A percentile compares a stretch with the other conserved stretches of the same genome.
phyloP scores from a whole-genome alignment of 1,140 invertebrate species.

The Lepidurus couesii region DNA sequence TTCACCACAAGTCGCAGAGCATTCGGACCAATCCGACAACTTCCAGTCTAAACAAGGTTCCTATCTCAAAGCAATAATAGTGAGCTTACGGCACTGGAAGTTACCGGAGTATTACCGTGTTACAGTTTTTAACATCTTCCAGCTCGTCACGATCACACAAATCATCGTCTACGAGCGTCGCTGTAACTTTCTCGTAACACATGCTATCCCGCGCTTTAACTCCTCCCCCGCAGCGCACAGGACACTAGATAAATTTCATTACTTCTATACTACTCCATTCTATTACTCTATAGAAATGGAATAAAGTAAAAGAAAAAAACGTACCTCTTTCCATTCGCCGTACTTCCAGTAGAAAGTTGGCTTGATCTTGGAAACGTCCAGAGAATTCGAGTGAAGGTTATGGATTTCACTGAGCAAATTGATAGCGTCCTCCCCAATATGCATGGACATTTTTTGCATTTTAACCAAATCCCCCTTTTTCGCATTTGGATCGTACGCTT shows the following conservation, averaged over 20 bases:
- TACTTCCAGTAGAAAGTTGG: slow-evolving; percentile 38
- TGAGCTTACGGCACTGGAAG: background rate
- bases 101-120: slow-evolving; percentile 22
- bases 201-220: slow-evolving; percentile 26
- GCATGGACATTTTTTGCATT: slow-evolving; percentile 37
- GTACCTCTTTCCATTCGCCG: slow-evolving; percentile 39
- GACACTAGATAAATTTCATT: slow-evolving; percentile 23
- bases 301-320: slow-evolving; percentile 22
- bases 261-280: slow-evolving; percentile 1
- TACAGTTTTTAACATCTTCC: slow-evolving; percentile 29
- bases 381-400: slow-evolving; percentile 26
- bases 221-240: slow-evolving; percentile 32
- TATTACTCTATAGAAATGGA: slow-evolving; percentile 1
- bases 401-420: slow-evolving; percentile 35
- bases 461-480: slow-evolving; percentile 30
- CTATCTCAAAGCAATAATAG: background rate
- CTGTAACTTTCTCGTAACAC: slow-evolving; percentile 31
- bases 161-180: slow-evolving; percentile 29
- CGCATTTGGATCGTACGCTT: slow-evolving; percentile 9
- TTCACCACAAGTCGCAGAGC: slow-evolving; percentile 32
- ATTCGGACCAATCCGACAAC: slow-evolving; percentile 31
- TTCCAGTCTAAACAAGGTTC: slow-evolving; percentile 34
- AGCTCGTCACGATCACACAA: slow-evolving; percentile 28
- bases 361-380: slow-evolving; percentile 31
- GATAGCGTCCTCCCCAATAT: slow-evolving; percentile 37